Percentiles rank a stretch among this genome's conserved stretches.
phyloP scores from a whole-genome alignment of 2,797 vertebrate genomes.

The Intellagama lesueurii region DNA sequence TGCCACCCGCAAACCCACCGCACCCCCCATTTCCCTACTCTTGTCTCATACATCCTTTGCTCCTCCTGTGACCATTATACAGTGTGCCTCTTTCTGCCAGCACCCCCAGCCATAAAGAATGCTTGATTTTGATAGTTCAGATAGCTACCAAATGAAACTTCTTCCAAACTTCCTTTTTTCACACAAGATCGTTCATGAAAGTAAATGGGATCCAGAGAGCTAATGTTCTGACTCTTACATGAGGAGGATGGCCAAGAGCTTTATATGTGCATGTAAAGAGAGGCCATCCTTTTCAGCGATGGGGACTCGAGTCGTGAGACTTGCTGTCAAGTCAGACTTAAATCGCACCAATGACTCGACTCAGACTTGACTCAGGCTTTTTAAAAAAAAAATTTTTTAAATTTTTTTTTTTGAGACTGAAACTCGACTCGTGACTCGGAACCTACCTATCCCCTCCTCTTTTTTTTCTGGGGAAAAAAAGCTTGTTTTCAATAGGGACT shows the following conservation, averaged over 20 bases:
- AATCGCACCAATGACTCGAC: too few relatives aligned
- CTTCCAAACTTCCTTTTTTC: slow-evolving; percentile 5
- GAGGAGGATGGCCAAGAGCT: background rate
- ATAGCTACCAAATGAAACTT: slow-evolving; percentile 41
- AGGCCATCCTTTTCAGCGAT: slow-evolving; percentile 7
- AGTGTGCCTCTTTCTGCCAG: background rate
- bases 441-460: too few relatives aligned
- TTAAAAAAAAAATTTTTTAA: too few relatives aligned
- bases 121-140: slow-evolving; percentile 46
- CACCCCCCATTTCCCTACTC: background rate
- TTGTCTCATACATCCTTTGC: background rate
- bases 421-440: too few relatives aligned
- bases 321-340: too few relatives aligned
- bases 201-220: slow-evolving; percentile 13
- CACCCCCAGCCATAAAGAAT: background rate
- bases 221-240: background rate
- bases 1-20: background rate
- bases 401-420: too few relatives aligned
- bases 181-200: background rate
- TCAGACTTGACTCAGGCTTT: too few relatives aligned
- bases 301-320: too few relatives aligned
- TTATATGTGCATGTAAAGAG: background rate
- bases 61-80: background rate
- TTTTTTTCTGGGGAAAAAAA: too few relatives aligned
- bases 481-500: too few relatives aligned